Base-by-base conservation (phyloP, 2,797 vertebrate genomes). In the Pangasius mekongensis region DNA sequence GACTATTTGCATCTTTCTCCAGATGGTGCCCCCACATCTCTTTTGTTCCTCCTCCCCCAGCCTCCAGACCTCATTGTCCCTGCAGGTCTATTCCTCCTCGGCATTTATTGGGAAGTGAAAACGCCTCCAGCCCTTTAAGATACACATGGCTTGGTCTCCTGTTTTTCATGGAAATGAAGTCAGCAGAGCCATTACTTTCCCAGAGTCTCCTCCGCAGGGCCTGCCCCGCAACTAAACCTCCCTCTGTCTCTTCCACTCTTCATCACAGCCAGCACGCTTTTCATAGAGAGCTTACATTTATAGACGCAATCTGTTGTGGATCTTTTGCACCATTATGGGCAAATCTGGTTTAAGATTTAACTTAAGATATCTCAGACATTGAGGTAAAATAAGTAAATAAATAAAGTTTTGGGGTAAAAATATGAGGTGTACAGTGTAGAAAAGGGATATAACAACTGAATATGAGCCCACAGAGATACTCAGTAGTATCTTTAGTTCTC, bases 1-100 rank as follows among this genome's bases (percentile, higher is more conserved):
- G 86, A 96, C 92, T 91, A 94, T 94, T 95, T 94, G 93, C 93
- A 84, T 90, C 93, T 94, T 93, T 93, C 92, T 95, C 95, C 92
- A 93, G 94, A 95, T 95, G 96, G 95, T 90, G 76, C 86, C 90
- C 89, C 90, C 91, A 89, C 93, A 71, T 87, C 58, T 87, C 78
- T 91, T 91, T 93, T 92, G 92, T 83, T 91, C 89, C 86, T 91
- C 91, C 89, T 9, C 67, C 89, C 84, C 87, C 86, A 90, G 88
- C 92, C 92, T 90, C 85, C n/a, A 78, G 86, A 85, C 84, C 86
- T 90, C 56, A 92, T 94, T 93, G 94, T 93, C 91, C 90, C 36
- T 36, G 81, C 76, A 74, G 90, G 90, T 86, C 74, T 27, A 87
- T 90, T 90, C 91, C 8, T 14, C 84, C 89, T 81, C 30, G 7